phyloP scores from a whole-genome alignment of 2,888 invertebrate genomes.

The Athalia cordata region DNA sequence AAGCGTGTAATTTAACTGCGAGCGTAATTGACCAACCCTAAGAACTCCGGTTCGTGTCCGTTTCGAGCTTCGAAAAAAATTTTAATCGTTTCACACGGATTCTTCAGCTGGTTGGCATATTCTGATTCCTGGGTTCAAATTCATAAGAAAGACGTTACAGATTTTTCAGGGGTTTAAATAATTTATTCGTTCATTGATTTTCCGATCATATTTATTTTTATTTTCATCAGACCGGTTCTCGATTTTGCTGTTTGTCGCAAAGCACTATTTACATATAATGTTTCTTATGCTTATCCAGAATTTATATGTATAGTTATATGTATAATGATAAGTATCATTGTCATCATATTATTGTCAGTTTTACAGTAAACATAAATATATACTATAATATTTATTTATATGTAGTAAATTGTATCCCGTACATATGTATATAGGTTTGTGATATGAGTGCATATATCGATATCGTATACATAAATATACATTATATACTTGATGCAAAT shows the following conservation, averaged over 20 bases:
- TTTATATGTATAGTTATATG: conserved; percentile 13
- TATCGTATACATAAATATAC: background rate
- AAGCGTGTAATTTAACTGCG: no score
- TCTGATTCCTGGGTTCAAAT: no score
- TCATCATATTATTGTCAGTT: conserved; percentile 34
- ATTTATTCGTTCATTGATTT: no score
- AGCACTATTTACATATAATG: background rate
- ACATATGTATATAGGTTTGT: background rate
- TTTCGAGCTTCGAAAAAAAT: no score
- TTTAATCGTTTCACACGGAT: no score
- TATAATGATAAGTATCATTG: background rate
- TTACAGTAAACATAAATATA: conserved; percentile 17
- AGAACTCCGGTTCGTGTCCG: no score
- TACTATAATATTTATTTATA: background rate
- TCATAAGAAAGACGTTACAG: no score
- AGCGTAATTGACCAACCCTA: no score
- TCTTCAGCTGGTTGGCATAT: no score
- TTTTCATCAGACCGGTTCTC: no score
- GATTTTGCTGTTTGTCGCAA: no score
- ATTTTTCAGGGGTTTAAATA: no score
- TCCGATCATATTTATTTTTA: conserved; percentile 10
- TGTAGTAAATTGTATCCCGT: background rate
- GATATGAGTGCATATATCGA: conserved; percentile 14
- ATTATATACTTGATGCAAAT: background rate
- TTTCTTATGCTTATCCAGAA: background rate